phyloP scores from a whole-genome alignment of 2,113 vertebrate genomes.

The Mungos mungo region DNA sequence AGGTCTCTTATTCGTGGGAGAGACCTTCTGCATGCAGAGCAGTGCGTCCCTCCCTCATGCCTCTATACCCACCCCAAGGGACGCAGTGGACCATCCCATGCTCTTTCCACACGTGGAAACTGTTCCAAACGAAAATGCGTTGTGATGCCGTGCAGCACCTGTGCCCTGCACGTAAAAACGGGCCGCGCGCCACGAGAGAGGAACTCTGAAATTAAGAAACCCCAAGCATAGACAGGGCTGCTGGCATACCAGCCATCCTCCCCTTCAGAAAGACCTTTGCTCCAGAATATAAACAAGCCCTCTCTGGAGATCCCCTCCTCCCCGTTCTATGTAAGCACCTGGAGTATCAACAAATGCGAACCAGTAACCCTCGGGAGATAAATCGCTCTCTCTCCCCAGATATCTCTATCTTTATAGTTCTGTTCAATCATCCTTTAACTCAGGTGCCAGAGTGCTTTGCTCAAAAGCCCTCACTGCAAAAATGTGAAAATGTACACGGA shows the following conservation, averaged over 20 bases:
- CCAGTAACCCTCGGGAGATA: background rate
- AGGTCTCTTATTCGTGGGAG: background rate
- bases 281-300: background rate
- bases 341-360: background rate
- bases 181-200: background rate
- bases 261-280: background rate
- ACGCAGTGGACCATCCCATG: background rate
- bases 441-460: background rate
- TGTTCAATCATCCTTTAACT: background rate
- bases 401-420: background rate
- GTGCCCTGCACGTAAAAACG: background rate
- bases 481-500: background rate
- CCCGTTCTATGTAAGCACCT: background rate
- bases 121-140: background rate
- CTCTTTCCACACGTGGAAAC: background rate
- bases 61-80: background rate
- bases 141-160: background rate
- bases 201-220: background rate
- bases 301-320: background rate
- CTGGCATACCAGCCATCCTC: background rate
- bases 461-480: background rate
- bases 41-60: background rate
- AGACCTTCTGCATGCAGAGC: background rate
- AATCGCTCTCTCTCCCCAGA: background rate
- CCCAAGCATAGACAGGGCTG: background rate